Conservation (phyloP, 2,888 invertebrate species). For the Drosophila paucipuncta region DNA sequence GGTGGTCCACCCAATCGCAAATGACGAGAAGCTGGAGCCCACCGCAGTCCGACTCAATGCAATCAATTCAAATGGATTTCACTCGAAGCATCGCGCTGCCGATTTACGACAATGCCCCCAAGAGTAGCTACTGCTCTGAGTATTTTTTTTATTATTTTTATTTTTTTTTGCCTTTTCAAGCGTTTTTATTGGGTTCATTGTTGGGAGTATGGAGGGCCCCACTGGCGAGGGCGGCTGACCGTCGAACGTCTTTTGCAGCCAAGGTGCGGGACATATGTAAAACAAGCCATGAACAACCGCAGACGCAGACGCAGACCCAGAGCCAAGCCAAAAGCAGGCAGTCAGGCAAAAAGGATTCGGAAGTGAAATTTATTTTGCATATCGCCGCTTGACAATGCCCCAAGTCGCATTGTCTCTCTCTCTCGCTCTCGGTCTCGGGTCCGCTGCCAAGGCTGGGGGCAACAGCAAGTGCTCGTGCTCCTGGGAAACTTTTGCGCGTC, state of each 20-base stretch:
- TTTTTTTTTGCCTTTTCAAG: slow-evolving; percentile 63
- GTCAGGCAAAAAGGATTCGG: slow-evolving; percentile 71
- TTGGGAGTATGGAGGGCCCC: slow-evolving; percentile 31
- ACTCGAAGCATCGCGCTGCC: slow-evolving; percentile 58
- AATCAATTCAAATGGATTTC: slow-evolving; percentile 78
- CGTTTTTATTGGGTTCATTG: slow-evolving; percentile 79
- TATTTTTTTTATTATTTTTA: slow-evolving; percentile 1
- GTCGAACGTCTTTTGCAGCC: slow-evolving; percentile 36
- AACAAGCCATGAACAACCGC: slow-evolving; percentile 81
- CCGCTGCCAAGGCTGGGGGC: neutral
- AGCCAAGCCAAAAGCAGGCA: slow-evolving; percentile 27
- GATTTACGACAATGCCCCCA: slow-evolving; percentile 71
- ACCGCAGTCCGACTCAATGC: slow-evolving; percentile 37
- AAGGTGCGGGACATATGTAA: slow-evolving; percentile 85
- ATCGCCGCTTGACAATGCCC: slow-evolving; percentile 68
- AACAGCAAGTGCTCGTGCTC: slow-evolving; percentile 65
- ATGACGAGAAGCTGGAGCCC: slow-evolving; percentile 10
- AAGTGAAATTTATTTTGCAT: slow-evolving; percentile 83
- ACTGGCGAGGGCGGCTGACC: slow-evolving; percentile 45
- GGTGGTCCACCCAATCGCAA: slow-evolving; percentile 70
- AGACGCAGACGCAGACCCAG: slow-evolving; percentile 22
- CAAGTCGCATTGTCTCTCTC: slow-evolving; percentile 32
- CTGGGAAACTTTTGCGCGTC: slow-evolving; percentile 81
- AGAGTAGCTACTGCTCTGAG: slow-evolving; percentile 17
- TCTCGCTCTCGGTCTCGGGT: slow-evolving; percentile 14